A percentile compares a stretch with the other conserved stretches of the same genome.
These are phyloP conservation scores for Thrips palmi DNA, from an alignment of 1,140 invertebrate species.

Conservation along the genomic window DNA sequence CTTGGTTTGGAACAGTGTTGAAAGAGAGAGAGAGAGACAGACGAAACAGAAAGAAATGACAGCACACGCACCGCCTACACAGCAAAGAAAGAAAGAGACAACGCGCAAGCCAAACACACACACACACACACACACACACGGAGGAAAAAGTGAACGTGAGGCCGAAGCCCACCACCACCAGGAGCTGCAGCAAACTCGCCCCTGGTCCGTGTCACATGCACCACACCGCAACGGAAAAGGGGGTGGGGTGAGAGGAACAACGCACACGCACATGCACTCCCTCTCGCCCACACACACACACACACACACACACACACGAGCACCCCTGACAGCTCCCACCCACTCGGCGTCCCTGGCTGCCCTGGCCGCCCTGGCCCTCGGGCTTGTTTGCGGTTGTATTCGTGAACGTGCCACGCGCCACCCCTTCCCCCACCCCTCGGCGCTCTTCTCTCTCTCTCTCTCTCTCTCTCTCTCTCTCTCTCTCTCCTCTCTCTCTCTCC, in stretches of 20 bases:
- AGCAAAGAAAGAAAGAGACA: no score
- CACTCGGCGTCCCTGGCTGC: slow-evolving; percentile 1
- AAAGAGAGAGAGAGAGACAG: no score
- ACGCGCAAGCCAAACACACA: no score
- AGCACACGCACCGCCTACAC: no score
- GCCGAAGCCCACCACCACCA: no score
- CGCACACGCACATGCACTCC: background rate
- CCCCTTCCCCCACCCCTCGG: background rate
- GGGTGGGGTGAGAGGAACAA: background rate
- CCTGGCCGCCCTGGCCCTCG: background rate
- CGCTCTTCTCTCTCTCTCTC: background rate
- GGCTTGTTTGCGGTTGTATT: no score
- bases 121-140: no score
- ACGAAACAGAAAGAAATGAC: no score
- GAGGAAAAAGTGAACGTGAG: no score
- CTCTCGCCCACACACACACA: slow-evolving; percentile 1
- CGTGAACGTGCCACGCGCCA: background rate
- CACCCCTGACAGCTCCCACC: slow-evolving; percentile 2
- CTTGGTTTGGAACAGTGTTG: no score
- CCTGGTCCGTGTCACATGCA: no score
- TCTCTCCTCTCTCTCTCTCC: slow-evolving; percentile 1
- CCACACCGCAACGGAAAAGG: slow-evolving; percentile 8
- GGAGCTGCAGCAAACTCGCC: no score
- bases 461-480: background rate
- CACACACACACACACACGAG: background rate